Conservation (phyloP, 92 coral and sea anemone species). For the Phenganax subtilis region DNA sequence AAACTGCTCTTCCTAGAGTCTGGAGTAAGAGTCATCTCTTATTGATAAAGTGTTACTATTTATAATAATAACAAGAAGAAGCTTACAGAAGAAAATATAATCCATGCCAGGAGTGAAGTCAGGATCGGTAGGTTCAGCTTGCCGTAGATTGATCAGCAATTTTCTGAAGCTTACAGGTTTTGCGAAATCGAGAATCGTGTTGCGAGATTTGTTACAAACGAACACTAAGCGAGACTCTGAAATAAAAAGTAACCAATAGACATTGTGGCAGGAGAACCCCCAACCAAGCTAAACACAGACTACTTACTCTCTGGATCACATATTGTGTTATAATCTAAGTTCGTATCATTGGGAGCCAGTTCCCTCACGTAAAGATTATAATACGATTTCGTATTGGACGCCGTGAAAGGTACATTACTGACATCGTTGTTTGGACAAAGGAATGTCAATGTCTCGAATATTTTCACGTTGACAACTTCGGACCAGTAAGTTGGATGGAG, state of each 20-base stretch:
- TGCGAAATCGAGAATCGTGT: not conserved
- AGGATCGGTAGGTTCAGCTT: not conserved
- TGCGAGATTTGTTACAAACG: not conserved
- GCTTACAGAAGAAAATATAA: conserved; percentile 29
- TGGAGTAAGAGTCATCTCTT: not conserved
- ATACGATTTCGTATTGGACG: not conserved
- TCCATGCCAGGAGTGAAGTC: conserved; percentile 5
- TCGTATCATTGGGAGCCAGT: conserved; percentile 13
- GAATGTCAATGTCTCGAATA: conserved; percentile 14
- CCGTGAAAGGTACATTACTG: not conserved
- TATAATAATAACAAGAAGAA: not conserved
- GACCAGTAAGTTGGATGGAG: conserved; percentile 24
- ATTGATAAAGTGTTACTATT: too few relatives aligned
- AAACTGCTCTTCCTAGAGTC: not conserved
- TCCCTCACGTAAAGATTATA: conserved; percentile 34
- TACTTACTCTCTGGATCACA: conserved; percentile 14
- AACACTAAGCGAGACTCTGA: not conserved
- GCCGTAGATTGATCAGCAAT: not conserved
- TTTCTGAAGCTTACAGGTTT: not conserved
- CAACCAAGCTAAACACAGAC: too few relatives aligned
- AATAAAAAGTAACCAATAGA: not conserved
- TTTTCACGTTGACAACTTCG: conserved; percentile 22
- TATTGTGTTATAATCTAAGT: conserved; percentile 24
- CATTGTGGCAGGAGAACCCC: not conserved
- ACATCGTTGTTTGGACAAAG: conserved; percentile 22